Evolutionary conservation across 2,113 vertebrate genomes (phyloP), one percentile per base, ranked within the genome.

Genomic region (Clupea harengus): DNA sequence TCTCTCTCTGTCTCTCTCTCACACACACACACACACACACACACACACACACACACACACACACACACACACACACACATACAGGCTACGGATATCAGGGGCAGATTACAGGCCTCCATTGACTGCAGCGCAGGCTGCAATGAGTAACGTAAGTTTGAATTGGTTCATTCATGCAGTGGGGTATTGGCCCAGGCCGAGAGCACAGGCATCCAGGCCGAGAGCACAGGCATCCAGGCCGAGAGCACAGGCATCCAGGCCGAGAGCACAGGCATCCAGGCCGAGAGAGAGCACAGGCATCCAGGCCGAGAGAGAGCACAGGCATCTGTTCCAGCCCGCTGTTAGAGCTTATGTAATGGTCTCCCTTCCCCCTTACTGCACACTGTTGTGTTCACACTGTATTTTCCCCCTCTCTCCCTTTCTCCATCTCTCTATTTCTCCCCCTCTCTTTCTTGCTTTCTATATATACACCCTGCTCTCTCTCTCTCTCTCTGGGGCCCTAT

Each of bases 251-350:
- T 39, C 64, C 64, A 67, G 25, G 64, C 64, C 6, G 2, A 67
- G n/a, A 67, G 25, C 39, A 39, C 39, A 39, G 39, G 39, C 39
- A 39, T 39, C 64, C 64, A 67, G 25, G 64, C 64, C 6, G n/a
- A n/a, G n/a, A n/a, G 2, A 67, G n/a, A 67, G 25, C 39, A 39
- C 39, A n/a, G n/a, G n/a, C n/a, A n/a, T n/a, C n/a, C n/a, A n/a
- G n/a, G n/a, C n/a, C n/a, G n/a, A n/a, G n/a, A n/a, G 46, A 47
- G 46, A 47, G 46, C 67, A 75, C 25, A 78, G 72, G 72, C 92
- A 89, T 92, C 91, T 92, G 90, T 92, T 87, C 91, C 89, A 93
- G 92, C 90, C 89, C 81, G 81, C 90, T 92, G 89, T 90, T 92
- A 82, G 50, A 89, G 90, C 72, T 94, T 93, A 92, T 89, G 88